Conservation (phyloP, 2,113 vertebrate species). For the Trachemys scripta region DNA sequence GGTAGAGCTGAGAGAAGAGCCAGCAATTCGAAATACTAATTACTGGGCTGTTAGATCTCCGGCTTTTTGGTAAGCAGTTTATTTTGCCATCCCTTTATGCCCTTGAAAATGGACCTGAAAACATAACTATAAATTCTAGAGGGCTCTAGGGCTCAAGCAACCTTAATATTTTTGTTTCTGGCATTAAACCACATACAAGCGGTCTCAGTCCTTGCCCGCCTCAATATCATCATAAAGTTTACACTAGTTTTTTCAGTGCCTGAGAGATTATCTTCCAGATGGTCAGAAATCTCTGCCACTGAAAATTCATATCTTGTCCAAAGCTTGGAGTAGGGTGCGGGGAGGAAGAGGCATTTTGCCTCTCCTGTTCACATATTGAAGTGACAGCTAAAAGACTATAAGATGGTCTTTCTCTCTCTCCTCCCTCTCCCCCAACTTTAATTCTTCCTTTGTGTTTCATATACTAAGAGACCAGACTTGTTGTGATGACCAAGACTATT, state of each 20-base stretch:
- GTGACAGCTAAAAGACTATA: not conserved
- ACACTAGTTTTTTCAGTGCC: conserved; percentile 19
- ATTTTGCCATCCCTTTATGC: not conserved
- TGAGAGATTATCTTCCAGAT: conserved; percentile 49
- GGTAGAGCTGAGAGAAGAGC: not conserved
- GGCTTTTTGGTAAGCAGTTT: conserved; percentile 11
- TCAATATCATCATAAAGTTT: conserved; percentile 29
- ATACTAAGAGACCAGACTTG: not conserved
- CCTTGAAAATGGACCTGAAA: conserved; percentile 18
- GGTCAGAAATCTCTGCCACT: conserved; percentile 47
- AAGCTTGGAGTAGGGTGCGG: not conserved
- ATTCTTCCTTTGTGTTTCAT: not conserved
- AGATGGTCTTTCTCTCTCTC: not conserved
- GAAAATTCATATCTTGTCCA: conserved; percentile 15
- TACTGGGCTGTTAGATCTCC: not conserved
- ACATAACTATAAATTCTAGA: not conserved
- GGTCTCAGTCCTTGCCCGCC: conserved; percentile 33
- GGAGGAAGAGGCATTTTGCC: not conserved
- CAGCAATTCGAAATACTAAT: not conserved
- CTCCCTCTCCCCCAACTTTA: not conserved
- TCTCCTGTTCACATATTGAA: not conserved
- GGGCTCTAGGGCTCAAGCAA: not conserved
- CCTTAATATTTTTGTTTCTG: not conserved
- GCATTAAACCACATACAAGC: conserved; percentile 43
- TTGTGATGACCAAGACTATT: not conserved